phyloP scores from a whole-genome alignment of 2,797 vertebrate species.

The Falco cherrug region DNA sequence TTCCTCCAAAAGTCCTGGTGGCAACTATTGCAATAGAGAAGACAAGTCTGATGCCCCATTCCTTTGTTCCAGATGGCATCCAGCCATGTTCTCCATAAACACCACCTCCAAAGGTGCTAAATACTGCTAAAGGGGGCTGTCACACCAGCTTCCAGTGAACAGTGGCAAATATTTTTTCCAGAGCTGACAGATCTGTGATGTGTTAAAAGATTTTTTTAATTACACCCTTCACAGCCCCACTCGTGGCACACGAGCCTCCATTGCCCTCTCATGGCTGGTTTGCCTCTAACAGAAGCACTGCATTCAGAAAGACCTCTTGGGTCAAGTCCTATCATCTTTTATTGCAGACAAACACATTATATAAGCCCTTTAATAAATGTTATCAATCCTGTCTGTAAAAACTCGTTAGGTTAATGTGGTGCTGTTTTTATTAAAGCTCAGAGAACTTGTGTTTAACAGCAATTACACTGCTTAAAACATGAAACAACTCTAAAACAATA shows the following conservation, averaged over 20 bases:
- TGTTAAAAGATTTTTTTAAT: background rate
- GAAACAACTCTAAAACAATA: background rate
- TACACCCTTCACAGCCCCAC: background rate
- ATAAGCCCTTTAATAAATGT: slow-evolving; percentile 36
- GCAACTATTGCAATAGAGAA: background rate
- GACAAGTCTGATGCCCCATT: background rate
- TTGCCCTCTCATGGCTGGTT: background rate
- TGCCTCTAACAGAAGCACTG: background rate
- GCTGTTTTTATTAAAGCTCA: slow-evolving; percentile 47
- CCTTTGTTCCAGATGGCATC: background rate
- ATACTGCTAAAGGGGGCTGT: background rate
- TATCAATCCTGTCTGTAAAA: slow-evolving; percentile 7
- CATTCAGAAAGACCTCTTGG: background rate
- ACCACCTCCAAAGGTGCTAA: background rate
- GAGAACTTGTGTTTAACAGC: background rate
- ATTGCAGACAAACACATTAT: slow-evolving; percentile 12
- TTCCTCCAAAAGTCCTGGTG: background rate
- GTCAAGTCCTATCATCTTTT: background rate
- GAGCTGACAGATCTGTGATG: background rate
- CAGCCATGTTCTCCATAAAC: background rate
- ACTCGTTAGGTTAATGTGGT: slow-evolving; percentile 39
- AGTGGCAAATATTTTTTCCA: background rate
- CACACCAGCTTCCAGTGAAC: background rate
- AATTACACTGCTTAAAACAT: slow-evolving; percentile 8
- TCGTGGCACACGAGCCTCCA: background rate